Conservation (phyloP, 1,140 invertebrate species). For the Drosophila mauritiana region DNA sequence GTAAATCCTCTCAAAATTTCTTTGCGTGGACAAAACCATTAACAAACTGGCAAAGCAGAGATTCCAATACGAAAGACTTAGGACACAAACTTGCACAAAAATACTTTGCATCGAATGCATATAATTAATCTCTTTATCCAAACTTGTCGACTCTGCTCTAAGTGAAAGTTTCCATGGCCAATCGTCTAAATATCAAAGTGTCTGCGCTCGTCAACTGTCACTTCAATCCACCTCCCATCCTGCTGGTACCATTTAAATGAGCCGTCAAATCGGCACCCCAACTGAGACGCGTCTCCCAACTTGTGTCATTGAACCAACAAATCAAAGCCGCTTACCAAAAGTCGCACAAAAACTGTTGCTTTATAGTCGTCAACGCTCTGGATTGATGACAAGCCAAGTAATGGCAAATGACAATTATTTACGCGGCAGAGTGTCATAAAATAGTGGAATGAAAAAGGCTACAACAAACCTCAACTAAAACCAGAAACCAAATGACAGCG, state of each 20-base stretch:
- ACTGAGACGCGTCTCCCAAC: slow-evolving; percentile 8
- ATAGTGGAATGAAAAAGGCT: slow-evolving; percentile 35
- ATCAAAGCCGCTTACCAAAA: slow-evolving; percentile 75
- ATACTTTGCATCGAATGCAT: slow-evolving; percentile 15
- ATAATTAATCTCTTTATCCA: slow-evolving; percentile 56
- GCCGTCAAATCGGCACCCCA: slow-evolving; percentile 76
- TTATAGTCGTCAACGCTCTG: slow-evolving; percentile 60
- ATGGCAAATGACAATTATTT: slow-evolving; percentile 73
- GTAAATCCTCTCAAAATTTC: slow-evolving; percentile 12
- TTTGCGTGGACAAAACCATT: background rate
- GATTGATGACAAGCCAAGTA: slow-evolving; percentile 77
- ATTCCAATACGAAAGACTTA: slow-evolving; percentile 48
- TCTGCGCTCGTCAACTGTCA: slow-evolving; percentile 47
- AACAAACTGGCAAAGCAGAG: slow-evolving; percentile 4
- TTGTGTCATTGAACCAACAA: slow-evolving; percentile 73
- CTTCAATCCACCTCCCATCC: background rate
- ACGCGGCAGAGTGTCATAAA: slow-evolving; percentile 62
- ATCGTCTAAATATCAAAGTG: slow-evolving; percentile 70
- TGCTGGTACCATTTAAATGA: slow-evolving; percentile 67
- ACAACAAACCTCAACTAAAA: slow-evolving; percentile 36
- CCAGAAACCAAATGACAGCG: slow-evolving; percentile 50
- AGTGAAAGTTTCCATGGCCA: slow-evolving; percentile 61
- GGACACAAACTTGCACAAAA: slow-evolving; percentile 50
- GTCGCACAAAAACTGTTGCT: slow-evolving; percentile 63
- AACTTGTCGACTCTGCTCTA: slow-evolving; percentile 10